phyloP scores from a whole-genome alignment of 2,113 vertebrate species.

The Tragelaphus scriptus region DNA sequence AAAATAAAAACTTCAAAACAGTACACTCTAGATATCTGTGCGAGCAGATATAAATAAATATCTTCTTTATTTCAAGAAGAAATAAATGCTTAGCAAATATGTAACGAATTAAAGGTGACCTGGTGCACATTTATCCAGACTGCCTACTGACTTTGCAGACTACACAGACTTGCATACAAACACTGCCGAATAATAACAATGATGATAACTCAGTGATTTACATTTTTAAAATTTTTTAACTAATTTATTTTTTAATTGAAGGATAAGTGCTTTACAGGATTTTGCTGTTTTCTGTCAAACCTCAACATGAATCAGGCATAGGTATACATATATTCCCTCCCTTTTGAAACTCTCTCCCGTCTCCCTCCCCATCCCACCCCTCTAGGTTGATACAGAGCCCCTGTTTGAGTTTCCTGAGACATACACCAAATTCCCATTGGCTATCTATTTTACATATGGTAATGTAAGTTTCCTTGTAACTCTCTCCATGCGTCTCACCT shows the following conservation, averaged over 20 bases:
- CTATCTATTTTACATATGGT: background rate
- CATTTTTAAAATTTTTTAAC: background rate
- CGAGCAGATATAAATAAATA: background rate
- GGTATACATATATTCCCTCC: background rate
- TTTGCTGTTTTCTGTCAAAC: background rate
- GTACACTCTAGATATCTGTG: background rate
- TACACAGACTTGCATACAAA: background rate
- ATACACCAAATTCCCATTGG: background rate
- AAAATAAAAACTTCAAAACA: conserved; percentile 35
- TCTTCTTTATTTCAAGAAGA: background rate
- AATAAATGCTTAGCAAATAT: background rate
- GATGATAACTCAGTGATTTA: background rate
- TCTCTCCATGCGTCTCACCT: background rate
- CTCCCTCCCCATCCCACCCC: background rate
- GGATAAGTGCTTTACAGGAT: background rate
- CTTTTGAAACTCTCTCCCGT: background rate
- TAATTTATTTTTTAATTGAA: background rate
- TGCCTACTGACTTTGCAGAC: background rate
- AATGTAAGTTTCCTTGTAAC: background rate
- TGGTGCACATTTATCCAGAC: background rate
- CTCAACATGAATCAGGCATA: background rate
- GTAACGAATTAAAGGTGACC: background rate
- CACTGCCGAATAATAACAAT: background rate
- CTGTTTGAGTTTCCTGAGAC: background rate
- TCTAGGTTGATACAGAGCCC: background rate